Evolutionary conservation across 1,140 invertebrate genomes (phyloP).

Genomic region (Polyergus mexicanus): DNA sequence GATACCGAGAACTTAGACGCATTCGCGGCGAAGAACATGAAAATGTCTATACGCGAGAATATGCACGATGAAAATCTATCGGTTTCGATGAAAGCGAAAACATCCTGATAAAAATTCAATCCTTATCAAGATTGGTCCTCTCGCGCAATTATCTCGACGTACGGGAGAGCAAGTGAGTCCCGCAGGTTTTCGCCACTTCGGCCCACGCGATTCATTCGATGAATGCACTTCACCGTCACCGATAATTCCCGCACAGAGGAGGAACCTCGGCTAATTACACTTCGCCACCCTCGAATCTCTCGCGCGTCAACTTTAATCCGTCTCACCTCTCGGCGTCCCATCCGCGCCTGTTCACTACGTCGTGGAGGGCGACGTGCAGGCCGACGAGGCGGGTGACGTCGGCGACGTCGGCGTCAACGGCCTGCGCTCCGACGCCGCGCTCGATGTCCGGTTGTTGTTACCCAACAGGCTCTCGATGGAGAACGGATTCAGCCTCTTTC

Average conservation of each 20-base stretch:
- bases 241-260: not conserved
- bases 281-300: not conserved
- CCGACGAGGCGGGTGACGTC: slow-evolving; percentile 78
- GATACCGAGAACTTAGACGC: slow-evolving; percentile 18
- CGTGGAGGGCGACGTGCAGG: slow-evolving; percentile 83
- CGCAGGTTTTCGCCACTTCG: not conserved
- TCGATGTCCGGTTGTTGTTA: slow-evolving; percentile 89
- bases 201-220: not conserved
- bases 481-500: slow-evolving; percentile 91
- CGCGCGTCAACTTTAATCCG: slow-evolving; percentile 5
- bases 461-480: slow-evolving; percentile 94
- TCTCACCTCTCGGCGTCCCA: slow-evolving; percentile 8
- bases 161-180: not conserved
- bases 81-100: slow-evolving; percentile 34
- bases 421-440: slow-evolving; percentile 76
- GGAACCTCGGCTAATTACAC: not conserved
- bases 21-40: slow-evolving; percentile 22
- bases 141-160: not conserved
- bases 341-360: slow-evolving; percentile 80
- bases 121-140: not conserved
- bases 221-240: slow-evolving; percentile 30
- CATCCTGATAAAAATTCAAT: not conserved
- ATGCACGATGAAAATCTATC: slow-evolving; percentile 29
- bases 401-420: slow-evolving; percentile 79
- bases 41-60: slow-evolving; percentile 48